These are phyloP conservation scores for Ligdia adustata DNA, from an alignment of 2,888 invertebrate species.

Conservation along the genomic window DNA sequence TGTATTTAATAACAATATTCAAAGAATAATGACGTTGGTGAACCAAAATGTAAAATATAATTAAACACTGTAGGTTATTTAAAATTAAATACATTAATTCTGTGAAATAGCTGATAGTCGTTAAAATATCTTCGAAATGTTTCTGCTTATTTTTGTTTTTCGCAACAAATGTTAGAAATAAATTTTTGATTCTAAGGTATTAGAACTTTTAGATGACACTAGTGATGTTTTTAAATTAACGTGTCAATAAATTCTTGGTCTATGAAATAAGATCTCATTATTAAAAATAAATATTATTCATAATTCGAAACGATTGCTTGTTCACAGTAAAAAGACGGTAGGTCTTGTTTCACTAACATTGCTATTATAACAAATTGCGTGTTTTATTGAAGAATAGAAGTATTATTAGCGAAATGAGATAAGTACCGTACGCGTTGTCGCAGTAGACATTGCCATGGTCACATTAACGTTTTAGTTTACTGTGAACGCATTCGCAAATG, in stretches of 20 bases:
- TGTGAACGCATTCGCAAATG: no score
- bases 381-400: not conserved
- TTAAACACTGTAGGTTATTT: constrained; percentile 1
- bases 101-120: not conserved
- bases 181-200: not conserved
- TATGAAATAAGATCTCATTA: constrained; percentile 39
- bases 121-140: not conserved
- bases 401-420: no score
- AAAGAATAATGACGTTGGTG: not conserved
- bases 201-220: constrained; percentile 3
- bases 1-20: not conserved
- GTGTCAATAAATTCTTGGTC: constrained; percentile 14
- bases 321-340: not conserved
- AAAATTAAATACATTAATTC: not conserved
- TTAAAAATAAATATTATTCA: constrained; percentile 16
- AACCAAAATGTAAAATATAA: constrained; percentile 9
- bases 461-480: no score
- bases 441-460: not conserved
- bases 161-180: not conserved
- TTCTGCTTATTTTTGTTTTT: not conserved
- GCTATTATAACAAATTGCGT: no score
- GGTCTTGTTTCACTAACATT: no score
- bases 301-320: not conserved
- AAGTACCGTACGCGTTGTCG: no score
- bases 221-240: not conserved